These are phyloP conservation scores for Sakesphorus luctuosus DNA, from an alignment of 2,113 vertebrate genomes.

Conservation along the genomic window DNA sequence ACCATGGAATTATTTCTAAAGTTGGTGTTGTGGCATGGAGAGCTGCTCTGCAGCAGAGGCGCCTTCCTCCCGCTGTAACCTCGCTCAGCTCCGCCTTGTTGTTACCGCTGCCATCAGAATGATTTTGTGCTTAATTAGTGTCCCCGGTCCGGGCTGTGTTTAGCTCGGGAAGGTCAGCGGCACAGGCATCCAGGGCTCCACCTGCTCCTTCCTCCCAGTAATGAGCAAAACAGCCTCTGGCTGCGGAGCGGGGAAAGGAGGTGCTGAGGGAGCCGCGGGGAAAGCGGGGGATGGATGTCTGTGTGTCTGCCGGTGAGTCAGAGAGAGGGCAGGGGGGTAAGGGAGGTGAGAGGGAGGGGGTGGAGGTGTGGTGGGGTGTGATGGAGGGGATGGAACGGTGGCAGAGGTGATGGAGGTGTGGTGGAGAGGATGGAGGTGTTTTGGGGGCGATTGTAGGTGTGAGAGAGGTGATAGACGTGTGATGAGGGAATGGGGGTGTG, in stretches of 20 bases:
- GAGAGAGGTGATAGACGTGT: no score
- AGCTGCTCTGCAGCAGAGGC: background rate
- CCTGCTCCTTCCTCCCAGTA: background rate
- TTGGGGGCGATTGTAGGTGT: background rate
- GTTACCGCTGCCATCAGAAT: accelerated
- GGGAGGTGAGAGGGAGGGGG: no score
- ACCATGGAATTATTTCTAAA: accelerated
- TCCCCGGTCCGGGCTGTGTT: background rate
- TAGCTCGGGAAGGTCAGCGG: background rate
- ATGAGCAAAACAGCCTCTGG: background rate
- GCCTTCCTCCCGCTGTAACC: background rate
- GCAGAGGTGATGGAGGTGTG: background rate
- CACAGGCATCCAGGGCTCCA: accelerated
- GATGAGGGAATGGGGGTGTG: no score
- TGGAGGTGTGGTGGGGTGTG: background rate
- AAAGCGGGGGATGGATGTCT: accelerated
- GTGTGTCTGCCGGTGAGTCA: accelerated
- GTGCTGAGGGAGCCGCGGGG: accelerated
- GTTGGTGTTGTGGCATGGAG: accelerated
- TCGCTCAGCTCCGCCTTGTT: accelerated
- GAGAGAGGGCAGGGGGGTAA: no score
- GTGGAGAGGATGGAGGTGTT: no score
- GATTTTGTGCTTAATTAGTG: background rate
- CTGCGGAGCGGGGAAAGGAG: accelerated
- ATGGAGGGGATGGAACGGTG: background rate